Evolutionary conservation across 1,140 invertebrate species (phyloP), one percentile per base, ranked within the genome.

Genomic region (Tribolium castaneum): DNA sequence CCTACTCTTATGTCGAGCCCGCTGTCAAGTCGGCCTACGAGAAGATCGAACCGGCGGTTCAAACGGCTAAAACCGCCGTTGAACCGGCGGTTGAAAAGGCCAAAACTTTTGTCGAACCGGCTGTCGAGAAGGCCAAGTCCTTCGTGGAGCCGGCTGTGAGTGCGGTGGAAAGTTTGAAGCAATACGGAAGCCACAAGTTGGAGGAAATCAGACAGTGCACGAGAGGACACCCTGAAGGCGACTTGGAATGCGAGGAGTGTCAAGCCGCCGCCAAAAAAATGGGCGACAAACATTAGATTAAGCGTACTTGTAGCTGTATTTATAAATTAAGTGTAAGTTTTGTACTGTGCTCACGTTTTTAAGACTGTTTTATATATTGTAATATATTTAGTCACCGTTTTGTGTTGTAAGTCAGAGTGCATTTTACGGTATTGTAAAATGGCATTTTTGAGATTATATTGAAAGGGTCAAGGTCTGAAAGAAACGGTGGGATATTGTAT

Each of bases 51-150:
- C 83, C 82, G 0, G 77, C 78, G 0, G 59, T 84, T 1, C 56
- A 82, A 71, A 50, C n/a, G 1, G 83, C 82, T 3, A 80, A 76
- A 34, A 70, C 52, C 54, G 75, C 80, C 3, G 80, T 83, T 1
- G 82, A 84, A 66, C 84, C 85, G 3, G 82, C 81, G 19, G 79
- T 86, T 7, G 81, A 86, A 73, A 83, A 80, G 5, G 84, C 84
- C 1, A 82, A 78, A 54, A 45, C 76, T 74, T 75, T 82, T 3
- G 77, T 83, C 0, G 85, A 85, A 52, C 83, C 85, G 3, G 82
- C 83, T 19, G 66, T 78, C 7, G 82, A 84, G 73, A 82, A 70
- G 13, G 83, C 82, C 16, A 70, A 72, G 50, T 30, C 39, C 16
- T n/a, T 72, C 4, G 45, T 72, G 22, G 70, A 72, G 19, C 70